phyloP scores from a whole-genome alignment of 2,113 vertebrate genomes.

The Vidua macroura region DNA sequence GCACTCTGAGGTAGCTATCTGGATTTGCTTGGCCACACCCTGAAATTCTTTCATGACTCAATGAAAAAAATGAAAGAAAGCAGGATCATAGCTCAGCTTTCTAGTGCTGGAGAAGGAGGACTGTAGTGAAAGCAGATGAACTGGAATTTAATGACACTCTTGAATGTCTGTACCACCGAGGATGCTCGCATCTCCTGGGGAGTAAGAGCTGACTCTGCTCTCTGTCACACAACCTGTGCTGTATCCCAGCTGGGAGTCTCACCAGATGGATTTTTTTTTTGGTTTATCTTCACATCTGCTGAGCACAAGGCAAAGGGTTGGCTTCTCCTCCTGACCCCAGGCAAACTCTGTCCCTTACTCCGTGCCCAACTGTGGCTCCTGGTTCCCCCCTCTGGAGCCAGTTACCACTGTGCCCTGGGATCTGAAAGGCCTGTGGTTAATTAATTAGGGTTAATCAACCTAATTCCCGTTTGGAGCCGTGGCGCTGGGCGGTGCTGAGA shows the following conservation, averaged over 20 bases:
- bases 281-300: background rate
- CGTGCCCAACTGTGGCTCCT: rapidly evolving
- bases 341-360: background rate
- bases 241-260: background rate
- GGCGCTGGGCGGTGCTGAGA: background rate
- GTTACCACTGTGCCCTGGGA: background rate
- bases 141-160: background rate
- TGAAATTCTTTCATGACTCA: background rate
- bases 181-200: background rate
- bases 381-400: background rate
- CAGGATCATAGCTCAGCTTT: background rate
- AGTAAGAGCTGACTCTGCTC: background rate
- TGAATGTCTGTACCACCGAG: background rate
- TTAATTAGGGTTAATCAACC: background rate
- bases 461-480: background rate
- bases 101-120: background rate
- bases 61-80: background rate
- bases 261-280: background rate
- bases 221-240: background rate
- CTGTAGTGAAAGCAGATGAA: background rate
- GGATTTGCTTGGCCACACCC: background rate
- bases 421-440: constrained; percentile 4
- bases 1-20: background rate
- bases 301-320: background rate
- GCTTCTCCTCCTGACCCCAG: background rate